Evolutionary conservation across 2,797 vertebrate species (phyloP).

Genomic region (Meda fulgida): DNA sequence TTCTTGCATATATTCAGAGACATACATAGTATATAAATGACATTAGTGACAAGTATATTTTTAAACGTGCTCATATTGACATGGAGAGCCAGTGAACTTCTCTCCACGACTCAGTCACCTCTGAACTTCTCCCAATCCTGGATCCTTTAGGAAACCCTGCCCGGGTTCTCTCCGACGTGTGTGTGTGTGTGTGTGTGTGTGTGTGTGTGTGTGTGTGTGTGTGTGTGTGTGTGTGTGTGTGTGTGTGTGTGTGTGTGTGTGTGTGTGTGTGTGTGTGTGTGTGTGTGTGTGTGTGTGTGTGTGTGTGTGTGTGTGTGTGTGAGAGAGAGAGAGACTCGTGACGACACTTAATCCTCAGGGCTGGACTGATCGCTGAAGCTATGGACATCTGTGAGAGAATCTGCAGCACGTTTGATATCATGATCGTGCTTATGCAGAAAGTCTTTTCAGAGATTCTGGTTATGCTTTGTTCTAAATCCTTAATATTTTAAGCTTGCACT

Average conservation of each 20-base stretch:
- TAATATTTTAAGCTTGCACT: background rate
- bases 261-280: no score
- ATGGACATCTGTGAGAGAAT: background rate
- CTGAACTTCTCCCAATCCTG: conserved; percentile 63
- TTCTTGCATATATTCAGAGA: conserved; percentile 14
- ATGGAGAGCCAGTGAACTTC: conserved; percentile 66
- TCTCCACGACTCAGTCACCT: conserved; percentile 53
- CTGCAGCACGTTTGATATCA: background rate
- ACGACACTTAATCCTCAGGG: conserved; percentile 69
- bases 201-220: conserved; percentile 4
- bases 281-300: no score
- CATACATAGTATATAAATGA: conserved; percentile 40
- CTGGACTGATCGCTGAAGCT: conserved; percentile 34
- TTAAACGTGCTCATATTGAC: conserved; percentile 37
- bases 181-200: conserved; percentile 14
- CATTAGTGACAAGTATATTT: conserved; percentile 36
- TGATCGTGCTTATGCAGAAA: conserved; percentile 1
- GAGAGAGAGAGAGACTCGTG: no score
- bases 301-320: background rate
- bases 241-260: no score
- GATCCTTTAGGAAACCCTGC: conserved; percentile 65
- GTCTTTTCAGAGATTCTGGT: background rate
- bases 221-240: no score
- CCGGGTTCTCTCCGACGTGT: no score
- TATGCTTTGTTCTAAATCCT: no score